Conservation (phyloP, 2,888 invertebrate species). For the Monochamus alternatus region DNA sequence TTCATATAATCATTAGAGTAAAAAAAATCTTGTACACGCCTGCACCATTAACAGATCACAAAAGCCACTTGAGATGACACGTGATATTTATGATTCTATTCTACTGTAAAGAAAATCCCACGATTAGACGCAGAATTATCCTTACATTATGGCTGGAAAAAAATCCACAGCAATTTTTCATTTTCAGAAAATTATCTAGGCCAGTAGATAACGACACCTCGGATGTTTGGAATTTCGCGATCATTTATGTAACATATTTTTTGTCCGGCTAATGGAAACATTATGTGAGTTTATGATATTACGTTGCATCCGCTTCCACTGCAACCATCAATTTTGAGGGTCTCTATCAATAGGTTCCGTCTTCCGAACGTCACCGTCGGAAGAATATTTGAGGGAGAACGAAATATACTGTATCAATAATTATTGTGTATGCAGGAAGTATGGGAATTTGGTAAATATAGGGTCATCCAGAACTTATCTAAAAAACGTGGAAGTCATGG, state of each 20-base stretch:
- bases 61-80: slow-evolving; percentile 17
- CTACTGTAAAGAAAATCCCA: slow-evolving; percentile 21
- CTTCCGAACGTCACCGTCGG: background rate
- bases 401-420: too few species aligned
- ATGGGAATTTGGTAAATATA: too few species aligned
- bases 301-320: slow-evolving; percentile 29
- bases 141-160: slow-evolving; percentile 31
- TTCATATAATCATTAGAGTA: too few species aligned
- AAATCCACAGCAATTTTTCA: slow-evolving; percentile 47
- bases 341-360: background rate
- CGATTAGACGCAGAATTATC: slow-evolving; percentile 36
- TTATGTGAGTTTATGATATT: slow-evolving; percentile 43
- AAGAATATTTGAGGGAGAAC: too few species aligned
- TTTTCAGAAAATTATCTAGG: slow-evolving; percentile 46
- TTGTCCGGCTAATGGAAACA: slow-evolving; percentile 51
- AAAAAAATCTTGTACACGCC: too few species aligned
- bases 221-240: slow-evolving; percentile 39
- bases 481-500: too few species aligned
- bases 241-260: slow-evolving; percentile 48
- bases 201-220: slow-evolving; percentile 42
- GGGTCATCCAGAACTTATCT: too few species aligned
- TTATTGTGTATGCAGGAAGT: too few species aligned
- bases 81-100: slow-evolving; percentile 33
- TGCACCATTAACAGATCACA: background rate
- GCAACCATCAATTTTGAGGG: slow-evolving; percentile 25